phyloP scores from a whole-genome alignment of 1,140 invertebrate species.

The Hyles vespertilio region DNA sequence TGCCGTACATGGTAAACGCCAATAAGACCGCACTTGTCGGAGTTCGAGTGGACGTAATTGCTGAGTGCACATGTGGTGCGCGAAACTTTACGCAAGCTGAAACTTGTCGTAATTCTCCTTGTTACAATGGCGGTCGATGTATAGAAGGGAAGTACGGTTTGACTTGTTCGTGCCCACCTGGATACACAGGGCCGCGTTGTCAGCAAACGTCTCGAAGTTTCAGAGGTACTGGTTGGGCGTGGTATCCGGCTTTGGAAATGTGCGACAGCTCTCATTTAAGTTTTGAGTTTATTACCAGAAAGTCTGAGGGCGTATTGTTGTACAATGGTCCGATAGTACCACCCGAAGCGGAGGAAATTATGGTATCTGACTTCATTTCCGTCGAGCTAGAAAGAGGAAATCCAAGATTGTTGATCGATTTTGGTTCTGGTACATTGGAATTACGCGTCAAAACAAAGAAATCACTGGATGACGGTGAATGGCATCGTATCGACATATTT shows the following conservation, averaged over 20 bases:
- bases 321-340: constrained; percentile 98
- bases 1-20: constrained; percentile 97
- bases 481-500: constrained; percentile 97
- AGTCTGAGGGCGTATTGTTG: constrained; percentile 92
- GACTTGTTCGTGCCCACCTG: constrained; percentile 91
- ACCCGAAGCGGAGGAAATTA: constrained; percentile 90
- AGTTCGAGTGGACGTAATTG: constrained; percentile 90
- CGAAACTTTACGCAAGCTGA: constrained; percentile 93
- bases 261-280: constrained; percentile 96
- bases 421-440: constrained; percentile 95
- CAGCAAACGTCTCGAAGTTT: constrained; percentile 97
- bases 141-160: constrained; percentile 91
- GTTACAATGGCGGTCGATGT: constrained; percentile 96
- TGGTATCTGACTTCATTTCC: constrained; percentile 95
- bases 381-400: constrained; percentile 94
- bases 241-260: constrained; percentile 97
- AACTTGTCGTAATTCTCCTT: constrained; percentile 92
- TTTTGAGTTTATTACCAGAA: constrained; percentile 95
- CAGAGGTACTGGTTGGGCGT: constrained; percentile 94
- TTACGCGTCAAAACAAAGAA: constrained; percentile 91
- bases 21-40: constrained; percentile 97
- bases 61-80: constrained; percentile 94
- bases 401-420: constrained; percentile 93
- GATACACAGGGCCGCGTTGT: constrained; percentile 95
- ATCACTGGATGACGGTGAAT: constrained; percentile 93